Conservation (phyloP, 2,888 invertebrate species). For the Camponotus fellah region DNA sequence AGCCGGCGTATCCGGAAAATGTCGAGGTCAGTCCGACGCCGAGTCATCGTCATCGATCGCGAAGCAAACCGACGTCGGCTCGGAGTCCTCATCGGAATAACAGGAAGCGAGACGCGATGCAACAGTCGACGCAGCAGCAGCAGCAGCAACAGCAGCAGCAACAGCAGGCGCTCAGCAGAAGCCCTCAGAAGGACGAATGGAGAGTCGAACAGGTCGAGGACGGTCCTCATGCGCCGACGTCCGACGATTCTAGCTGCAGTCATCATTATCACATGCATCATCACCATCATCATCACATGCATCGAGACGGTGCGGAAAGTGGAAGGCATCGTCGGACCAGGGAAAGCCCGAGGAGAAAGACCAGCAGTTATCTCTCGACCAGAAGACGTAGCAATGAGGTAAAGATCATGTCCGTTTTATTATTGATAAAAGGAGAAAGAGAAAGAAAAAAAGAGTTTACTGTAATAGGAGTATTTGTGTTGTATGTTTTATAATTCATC, state of each 20-base stretch:
- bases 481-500: not conserved
- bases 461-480: not conserved
- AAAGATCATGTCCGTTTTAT: conserved; percentile 6
- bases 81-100: conserved; percentile 79
- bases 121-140: conserved; percentile 60
- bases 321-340: conserved; percentile 87
- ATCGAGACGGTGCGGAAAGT: conserved; percentile 75
- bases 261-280: conserved; percentile 83
- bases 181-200: conserved; percentile 86
- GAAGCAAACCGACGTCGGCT: conserved; percentile 72
- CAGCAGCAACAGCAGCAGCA: conserved; percentile 60
- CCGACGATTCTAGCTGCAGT: conserved; percentile 88
- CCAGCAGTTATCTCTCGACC: conserved; percentile 87
- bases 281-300: conserved; percentile 81
- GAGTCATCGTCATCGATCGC: conserved; percentile 77
- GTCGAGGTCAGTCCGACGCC: conserved; percentile 79
- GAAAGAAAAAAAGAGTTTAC: not conserved
- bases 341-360: conserved; percentile 90
- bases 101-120: conserved; percentile 76
- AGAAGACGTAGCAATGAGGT: conserved; percentile 86
- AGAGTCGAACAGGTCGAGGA: conserved; percentile 87
- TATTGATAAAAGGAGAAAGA: not conserved
- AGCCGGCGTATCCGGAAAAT: conserved; percentile 69
- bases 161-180: conserved; percentile 86
- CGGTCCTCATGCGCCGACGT: conserved; percentile 88